Evolutionary conservation across 2,888 invertebrate genomes (phyloP).

Genomic region (Parnassius mnemosyne): DNA sequence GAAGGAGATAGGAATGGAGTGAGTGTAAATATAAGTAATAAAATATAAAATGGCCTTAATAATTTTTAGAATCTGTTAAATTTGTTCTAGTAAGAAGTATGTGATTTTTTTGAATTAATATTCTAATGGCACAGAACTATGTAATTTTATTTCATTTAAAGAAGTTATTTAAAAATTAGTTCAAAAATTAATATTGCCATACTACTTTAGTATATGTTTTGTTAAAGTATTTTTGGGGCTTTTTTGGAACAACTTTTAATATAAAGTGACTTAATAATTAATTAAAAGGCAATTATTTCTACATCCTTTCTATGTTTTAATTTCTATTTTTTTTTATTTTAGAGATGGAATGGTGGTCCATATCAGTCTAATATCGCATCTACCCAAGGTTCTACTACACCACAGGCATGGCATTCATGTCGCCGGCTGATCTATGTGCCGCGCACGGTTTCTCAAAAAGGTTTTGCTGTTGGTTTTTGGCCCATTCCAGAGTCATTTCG

Average conservation of each 20-base stretch:
- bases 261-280: background rate
- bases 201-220: background rate
- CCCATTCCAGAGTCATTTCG: constrained; percentile 99
- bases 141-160: background rate
- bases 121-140: no score
- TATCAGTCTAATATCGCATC: constrained; percentile 59
- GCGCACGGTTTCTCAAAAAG: constrained; percentile 93
- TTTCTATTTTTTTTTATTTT: constrained; percentile 33
- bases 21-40: constrained; percentile 30
- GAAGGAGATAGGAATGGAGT: constrained; percentile 78
- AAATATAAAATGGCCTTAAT: background rate
- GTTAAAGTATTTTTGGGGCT: background rate
- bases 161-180: background rate
- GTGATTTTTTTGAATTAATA: no score
- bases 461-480: constrained; percentile 97
- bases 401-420: constrained; percentile 93
- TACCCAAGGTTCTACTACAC: constrained; percentile 65
- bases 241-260: background rate
- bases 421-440: constrained; percentile 95
- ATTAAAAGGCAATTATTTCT: background rate
- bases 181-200: no score
- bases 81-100: no score
- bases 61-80: no score
- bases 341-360: constrained; percentile 74
- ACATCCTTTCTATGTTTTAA: background rate